Evolutionary conservation across 2,888 invertebrate species (phyloP).

Genomic region (Cylindroiulus punctatus): DNA sequence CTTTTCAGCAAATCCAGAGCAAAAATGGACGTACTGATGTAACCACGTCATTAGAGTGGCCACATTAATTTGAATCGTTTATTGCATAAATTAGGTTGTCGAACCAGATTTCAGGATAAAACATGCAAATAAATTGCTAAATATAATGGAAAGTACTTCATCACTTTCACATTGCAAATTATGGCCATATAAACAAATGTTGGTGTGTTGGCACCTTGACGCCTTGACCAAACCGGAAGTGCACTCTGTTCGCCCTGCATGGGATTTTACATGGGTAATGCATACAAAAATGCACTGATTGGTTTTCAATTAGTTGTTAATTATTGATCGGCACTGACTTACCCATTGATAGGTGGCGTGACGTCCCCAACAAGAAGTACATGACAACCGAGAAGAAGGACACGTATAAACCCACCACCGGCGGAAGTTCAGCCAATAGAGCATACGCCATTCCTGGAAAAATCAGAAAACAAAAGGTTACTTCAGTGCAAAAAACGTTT

Average conservation of each 20-base stretch:
- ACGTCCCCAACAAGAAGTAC: slow-evolving; percentile 69
- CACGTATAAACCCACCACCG: slow-evolving; percentile 69
- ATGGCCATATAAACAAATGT: background rate
- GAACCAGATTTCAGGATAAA: background rate
- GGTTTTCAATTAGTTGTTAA: background rate
- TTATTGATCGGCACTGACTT: slow-evolving; percentile 54
- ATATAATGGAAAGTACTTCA: background rate
- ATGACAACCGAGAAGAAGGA: slow-evolving; percentile 69
- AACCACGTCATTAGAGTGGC: background rate
- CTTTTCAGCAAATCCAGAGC: background rate
- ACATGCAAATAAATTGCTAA: background rate
- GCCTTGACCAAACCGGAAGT: background rate
- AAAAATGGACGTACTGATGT: too few species aligned
- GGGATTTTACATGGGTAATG: background rate
- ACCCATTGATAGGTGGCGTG: slow-evolving; percentile 69
- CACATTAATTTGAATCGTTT: background rate
- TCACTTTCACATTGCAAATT: background rate
- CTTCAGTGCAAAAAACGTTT: too few species aligned
- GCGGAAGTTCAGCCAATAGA: slow-evolving; percentile 67
- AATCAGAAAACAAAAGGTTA: background rate
- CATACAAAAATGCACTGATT: background rate
- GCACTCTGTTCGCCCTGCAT: background rate
- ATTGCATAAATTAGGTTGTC: background rate
- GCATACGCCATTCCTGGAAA: slow-evolving; percentile 69
- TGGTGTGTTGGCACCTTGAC: background rate